Conservation (phyloP, 2,888 invertebrate genomes). For the Sphaerophoria taeniata region DNA sequence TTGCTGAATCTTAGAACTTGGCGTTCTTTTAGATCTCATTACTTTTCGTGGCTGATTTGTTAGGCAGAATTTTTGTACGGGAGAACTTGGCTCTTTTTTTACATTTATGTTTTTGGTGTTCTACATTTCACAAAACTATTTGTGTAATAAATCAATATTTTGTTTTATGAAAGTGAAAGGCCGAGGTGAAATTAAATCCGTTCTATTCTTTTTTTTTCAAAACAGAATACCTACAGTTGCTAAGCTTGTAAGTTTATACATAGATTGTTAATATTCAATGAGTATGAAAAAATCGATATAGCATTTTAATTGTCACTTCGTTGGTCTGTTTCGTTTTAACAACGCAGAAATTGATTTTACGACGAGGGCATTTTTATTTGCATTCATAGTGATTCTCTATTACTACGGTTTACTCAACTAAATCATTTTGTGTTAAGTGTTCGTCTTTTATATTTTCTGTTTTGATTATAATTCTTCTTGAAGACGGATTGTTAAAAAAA, state of each 20-base stretch:
- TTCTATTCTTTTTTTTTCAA: background rate
- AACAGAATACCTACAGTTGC: background rate
- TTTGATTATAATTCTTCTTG: background rate
- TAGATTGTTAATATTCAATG: slow-evolving; percentile 17
- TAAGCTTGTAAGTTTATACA: background rate
- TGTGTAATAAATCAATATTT: too few relatives aligned
- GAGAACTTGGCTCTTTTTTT: too few relatives aligned
- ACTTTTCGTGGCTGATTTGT: too few relatives aligned
- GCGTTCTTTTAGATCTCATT: too few relatives aligned
- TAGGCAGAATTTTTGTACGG: too few relatives aligned
- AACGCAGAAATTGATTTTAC: slow-evolving; percentile 38
- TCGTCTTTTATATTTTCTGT: background rate
- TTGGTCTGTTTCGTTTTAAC: slow-evolving; percentile 66
- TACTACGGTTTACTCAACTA: slow-evolving; percentile 50
- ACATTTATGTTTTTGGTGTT: too few relatives aligned
- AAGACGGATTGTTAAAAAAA: too few relatives aligned
- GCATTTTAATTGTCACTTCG: slow-evolving; percentile 67
- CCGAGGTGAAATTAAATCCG: background rate
- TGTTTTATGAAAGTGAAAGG: too few relatives aligned
- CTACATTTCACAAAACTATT: too few relatives aligned
- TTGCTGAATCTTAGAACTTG: too few relatives aligned
- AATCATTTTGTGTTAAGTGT: slow-evolving; percentile 41
- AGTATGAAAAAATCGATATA: slow-evolving; percentile 38
- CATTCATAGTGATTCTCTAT: slow-evolving; percentile 57
- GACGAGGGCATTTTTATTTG: slow-evolving; percentile 51